A percentile compares a stretch with the other conserved stretches of the same genome.
These are phyloP conservation scores for Galeopterus variegatus DNA, from an alignment of 2,113 vertebrate species.

Conservation along the genomic window DNA sequence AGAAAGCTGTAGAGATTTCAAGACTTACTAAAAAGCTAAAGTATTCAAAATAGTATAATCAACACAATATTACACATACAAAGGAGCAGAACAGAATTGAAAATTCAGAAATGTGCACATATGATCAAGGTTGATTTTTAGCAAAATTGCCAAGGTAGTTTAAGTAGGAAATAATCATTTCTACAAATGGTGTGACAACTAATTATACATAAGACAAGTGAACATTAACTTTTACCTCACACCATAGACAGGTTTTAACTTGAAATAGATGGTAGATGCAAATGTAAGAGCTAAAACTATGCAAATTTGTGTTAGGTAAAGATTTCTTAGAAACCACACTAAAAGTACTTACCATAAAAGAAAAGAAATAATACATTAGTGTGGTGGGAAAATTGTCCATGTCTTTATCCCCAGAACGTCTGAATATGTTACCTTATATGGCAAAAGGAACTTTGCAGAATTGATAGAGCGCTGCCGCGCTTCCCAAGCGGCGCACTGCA, in stretches of 20 bases:
- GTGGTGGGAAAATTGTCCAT: not conserved
- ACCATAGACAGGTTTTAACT: not conserved
- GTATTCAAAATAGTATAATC: not conserved
- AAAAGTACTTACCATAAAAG: not conserved
- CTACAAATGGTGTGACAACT: not conserved
- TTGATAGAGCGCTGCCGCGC: too few species aligned
- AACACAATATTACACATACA: not conserved
- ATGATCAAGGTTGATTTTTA: not conserved
- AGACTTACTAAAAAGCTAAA: conserved; percentile 1
- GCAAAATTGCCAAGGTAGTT: not conserved
- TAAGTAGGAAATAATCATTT: not conserved
- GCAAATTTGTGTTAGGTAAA: not conserved
- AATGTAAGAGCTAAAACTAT: not conserved
- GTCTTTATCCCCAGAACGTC: not conserved
- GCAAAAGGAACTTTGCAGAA: not conserved
- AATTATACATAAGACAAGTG: not conserved
- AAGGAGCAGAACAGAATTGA: not conserved
- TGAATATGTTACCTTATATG: not conserved
- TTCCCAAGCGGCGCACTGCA: too few species aligned
- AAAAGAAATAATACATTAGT: not conserved
- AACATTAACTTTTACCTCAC: not conserved
- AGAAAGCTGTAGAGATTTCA: not conserved
- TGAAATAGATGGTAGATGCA: not conserved
- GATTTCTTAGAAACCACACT: not conserved
- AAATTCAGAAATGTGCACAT: not conserved